A percentile compares a stretch with the other conserved stretches of the same genome.
phyloP scores from a whole-genome alignment of 2,113 vertebrate species.

The Cisticola juncidis region DNA sequence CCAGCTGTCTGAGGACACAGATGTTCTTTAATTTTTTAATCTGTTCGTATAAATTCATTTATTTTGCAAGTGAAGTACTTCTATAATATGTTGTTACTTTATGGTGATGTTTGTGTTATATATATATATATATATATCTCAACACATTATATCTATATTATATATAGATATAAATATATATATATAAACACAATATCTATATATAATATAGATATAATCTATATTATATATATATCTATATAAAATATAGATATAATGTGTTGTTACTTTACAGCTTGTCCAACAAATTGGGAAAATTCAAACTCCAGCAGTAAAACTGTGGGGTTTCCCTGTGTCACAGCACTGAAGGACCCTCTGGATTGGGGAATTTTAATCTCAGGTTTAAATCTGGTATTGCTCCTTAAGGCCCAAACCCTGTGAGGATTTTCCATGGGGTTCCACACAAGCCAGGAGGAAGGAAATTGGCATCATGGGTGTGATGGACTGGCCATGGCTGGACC shows the following conservation, averaged over 20 bases:
- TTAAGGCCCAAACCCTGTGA: background rate
- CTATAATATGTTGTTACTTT: background rate
- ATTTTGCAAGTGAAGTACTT: background rate
- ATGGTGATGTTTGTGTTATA: too few relatives aligned
- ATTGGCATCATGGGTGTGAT: background rate
- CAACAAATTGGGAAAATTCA: fast-evolving
- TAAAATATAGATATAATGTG: fast-evolving
- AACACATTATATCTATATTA: too few relatives aligned
- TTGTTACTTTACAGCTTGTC: background rate
- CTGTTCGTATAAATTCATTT: background rate
- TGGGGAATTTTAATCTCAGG: too few relatives aligned
- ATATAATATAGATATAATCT: too few relatives aligned
- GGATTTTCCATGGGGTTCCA: background rate
- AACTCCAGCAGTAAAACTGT: background rate
- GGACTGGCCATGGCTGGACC: background rate
- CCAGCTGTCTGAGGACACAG: fast-evolving
- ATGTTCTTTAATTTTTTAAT: background rate
- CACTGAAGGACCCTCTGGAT: background rate
- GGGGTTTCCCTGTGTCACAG: background rate
- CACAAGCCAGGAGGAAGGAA: background rate
- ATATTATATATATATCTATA: too few relatives aligned
- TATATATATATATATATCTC: too few relatives aligned
- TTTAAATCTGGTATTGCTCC: background rate
- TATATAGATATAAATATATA: too few relatives aligned
- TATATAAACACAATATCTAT: too few relatives aligned